These are phyloP conservation scores for Melieria crassipennis DNA, from an alignment of 2,888 invertebrate genomes.

Conservation along the genomic window DNA sequence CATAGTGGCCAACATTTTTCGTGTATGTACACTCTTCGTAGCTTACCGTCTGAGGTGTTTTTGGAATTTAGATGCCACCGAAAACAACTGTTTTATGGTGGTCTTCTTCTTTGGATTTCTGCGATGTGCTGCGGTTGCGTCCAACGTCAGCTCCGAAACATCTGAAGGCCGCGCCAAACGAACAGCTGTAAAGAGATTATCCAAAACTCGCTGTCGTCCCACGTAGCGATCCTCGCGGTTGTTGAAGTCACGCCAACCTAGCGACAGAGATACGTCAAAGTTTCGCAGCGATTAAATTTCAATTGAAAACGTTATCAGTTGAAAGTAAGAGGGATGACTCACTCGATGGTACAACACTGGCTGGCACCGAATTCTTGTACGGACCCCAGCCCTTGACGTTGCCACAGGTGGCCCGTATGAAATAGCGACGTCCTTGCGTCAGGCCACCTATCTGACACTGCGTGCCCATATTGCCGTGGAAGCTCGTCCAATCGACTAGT, in stretches of 20 bases:
- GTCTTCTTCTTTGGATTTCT: constrained; percentile 86
- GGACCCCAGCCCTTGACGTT: constrained; percentile 92
- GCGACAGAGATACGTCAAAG: not conserved
- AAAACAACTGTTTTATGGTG: constrained; percentile 92
- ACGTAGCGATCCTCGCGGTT: constrained; percentile 74
- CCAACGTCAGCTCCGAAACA: constrained; percentile 75
- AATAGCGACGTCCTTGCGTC: constrained; percentile 86
- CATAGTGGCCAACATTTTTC: too few relatives aligned
- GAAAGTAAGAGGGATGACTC: constrained; percentile 62
- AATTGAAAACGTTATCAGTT: not conserved
- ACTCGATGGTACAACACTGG: constrained; percentile 91
- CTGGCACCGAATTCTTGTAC: constrained; percentile 79
- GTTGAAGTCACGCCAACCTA: constrained; percentile 89
- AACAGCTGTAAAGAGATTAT: constrained; percentile 79
- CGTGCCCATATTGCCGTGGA: constrained; percentile 66
- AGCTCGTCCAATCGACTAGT: constrained; percentile 71
- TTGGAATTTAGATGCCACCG: constrained; percentile 96
- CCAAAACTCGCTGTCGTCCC: constrained; percentile 77
- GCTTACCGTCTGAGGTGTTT: constrained; percentile 84
- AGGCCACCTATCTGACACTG: constrained; percentile 74
- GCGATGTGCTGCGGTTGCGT: constrained; percentile 73
- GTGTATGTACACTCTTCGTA: not conserved
- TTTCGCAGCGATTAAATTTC: not conserved
- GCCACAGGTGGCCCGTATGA: constrained; percentile 90
- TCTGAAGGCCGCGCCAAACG: constrained; percentile 70